These are phyloP conservation scores for Ceratosolen fusciceps DNA, from an alignment of 1,140 invertebrate species.

Conservation along the genomic window DNA sequence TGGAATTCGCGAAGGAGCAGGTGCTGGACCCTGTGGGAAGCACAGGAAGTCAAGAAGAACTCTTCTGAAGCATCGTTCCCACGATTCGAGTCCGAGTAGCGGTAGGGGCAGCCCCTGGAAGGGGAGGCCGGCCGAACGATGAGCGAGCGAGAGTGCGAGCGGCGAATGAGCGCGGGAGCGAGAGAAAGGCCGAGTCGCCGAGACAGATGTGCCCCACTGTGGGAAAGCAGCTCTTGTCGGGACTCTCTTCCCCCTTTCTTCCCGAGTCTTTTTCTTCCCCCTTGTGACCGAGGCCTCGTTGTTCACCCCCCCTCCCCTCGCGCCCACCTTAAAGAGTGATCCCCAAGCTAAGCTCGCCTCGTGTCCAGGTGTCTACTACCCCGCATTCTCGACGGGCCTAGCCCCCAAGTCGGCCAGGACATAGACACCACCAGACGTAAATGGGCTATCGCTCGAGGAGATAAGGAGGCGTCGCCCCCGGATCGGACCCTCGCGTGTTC, in stretches of 20 bases:
- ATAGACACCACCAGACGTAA: too few relatives aligned
- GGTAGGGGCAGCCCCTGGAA: neutral
- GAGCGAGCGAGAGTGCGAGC: constrained; percentile 17
- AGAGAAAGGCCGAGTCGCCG: constrained; percentile 17
- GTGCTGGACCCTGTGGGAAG: constrained; percentile 70
- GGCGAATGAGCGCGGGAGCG: constrained; percentile 33
- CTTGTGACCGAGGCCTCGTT: neutral
- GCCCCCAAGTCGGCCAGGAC: neutral
- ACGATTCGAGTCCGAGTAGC: constrained; percentile 59
- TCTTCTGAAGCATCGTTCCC: constrained; percentile 69
- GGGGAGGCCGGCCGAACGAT: constrained; percentile 19
- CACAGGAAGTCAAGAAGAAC: constrained; percentile 72
- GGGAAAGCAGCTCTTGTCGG: constrained; percentile 59
- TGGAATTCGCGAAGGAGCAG: constrained; percentile 54
- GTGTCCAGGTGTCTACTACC: too few relatives aligned
- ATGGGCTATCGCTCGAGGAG: neutral
- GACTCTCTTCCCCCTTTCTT: constrained; percentile 7
- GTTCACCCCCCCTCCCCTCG: neutral
- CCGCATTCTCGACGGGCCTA: neutral
- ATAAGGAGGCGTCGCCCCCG: neutral
- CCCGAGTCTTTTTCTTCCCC: neutral
- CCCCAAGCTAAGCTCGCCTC: too few relatives aligned
- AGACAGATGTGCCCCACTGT: constrained; percentile 67
- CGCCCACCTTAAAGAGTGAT: too few relatives aligned
- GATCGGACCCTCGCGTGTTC: neutral